These are phyloP conservation scores for Tragelaphus oryx DNA, from an alignment of 2,797 vertebrate genomes.

Conservation along the genomic window DNA sequence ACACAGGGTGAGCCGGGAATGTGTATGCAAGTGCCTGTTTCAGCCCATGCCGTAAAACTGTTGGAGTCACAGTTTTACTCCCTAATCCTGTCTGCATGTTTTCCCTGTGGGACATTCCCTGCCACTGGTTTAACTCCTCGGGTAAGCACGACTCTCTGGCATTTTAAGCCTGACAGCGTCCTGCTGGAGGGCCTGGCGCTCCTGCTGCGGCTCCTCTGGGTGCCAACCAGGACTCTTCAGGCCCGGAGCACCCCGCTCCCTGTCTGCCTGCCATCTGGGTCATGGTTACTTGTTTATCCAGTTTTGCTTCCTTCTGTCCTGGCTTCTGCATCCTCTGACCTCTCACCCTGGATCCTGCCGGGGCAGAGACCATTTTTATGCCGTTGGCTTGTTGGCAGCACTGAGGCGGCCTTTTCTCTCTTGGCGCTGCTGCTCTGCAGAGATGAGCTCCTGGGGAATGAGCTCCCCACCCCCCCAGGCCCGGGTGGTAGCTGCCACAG, in stretches of 20 bases:
- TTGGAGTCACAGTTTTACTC: neutral
- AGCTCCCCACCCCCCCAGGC: neutral
- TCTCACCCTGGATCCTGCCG: neutral
- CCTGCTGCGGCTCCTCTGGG: neutral
- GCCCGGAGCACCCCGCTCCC: rapidly evolving
- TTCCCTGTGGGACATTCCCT: neutral
- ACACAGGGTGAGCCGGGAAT: neutral
- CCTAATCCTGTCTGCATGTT: neutral
- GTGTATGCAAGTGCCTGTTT: neutral
- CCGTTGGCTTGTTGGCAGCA: neutral
- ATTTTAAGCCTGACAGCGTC: neutral
- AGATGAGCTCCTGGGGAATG: neutral
- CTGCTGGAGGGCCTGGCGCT: neutral
- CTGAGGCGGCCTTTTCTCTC: neutral
- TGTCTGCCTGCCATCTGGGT: neutral
- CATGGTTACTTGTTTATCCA: neutral
- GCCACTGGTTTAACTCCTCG: neutral
- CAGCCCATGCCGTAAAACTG: neutral
- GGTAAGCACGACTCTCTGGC: neutral
- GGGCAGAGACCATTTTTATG: neutral
- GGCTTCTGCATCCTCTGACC: neutral
- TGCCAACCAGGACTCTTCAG: neutral
- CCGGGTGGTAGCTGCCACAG: neutral
- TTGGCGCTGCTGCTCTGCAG: neutral
- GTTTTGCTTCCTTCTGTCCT: neutral